A percentile compares a stretch with the other conserved stretches of the same genome.
phyloP scores from a whole-genome alignment of 2,113 vertebrate species.

The Ursus arctos region DNA sequence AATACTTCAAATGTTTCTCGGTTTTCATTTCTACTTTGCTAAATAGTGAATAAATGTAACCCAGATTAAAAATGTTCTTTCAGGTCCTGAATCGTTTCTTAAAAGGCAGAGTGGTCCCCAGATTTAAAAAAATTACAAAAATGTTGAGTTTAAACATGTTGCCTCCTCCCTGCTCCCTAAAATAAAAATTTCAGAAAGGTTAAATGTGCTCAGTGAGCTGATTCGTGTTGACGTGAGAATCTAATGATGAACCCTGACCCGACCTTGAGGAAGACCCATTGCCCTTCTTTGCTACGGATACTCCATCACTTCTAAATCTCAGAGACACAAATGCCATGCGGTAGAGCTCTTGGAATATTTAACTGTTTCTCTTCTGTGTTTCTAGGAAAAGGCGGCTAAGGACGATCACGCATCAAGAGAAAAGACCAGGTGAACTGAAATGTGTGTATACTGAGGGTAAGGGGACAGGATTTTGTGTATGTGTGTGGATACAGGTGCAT shows the following conservation, averaged over 20 bases:
- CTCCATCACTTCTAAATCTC: background rate
- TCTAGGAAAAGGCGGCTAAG: fast-evolving
- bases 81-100: background rate
- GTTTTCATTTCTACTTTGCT: background rate
- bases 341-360: fast-evolving
- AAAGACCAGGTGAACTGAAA: fast-evolving
- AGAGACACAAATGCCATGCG: fast-evolving
- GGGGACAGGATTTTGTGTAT: fast-evolving
- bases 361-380: fast-evolving
- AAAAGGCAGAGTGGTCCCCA: fast-evolving
- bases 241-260: fast-evolving
- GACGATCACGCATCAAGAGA: fast-evolving
- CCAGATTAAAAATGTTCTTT: background rate
- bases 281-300: fast-evolving
- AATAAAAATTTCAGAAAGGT: background rate
- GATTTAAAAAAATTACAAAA: background rate
- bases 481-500: background rate
- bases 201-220: fast-evolving
- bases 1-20: background rate
- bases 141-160: fast-evolving
- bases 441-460: fast-evolving
- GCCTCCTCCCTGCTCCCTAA: background rate
- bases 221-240: background rate
- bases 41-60: background rate
- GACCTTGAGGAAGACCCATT: background rate